Percentiles rank a stretch among this genome's conserved stretches.
phyloP scores from a whole-genome alignment of 1,140 invertebrate genomes.

The Drosophila quadrilineata region DNA sequence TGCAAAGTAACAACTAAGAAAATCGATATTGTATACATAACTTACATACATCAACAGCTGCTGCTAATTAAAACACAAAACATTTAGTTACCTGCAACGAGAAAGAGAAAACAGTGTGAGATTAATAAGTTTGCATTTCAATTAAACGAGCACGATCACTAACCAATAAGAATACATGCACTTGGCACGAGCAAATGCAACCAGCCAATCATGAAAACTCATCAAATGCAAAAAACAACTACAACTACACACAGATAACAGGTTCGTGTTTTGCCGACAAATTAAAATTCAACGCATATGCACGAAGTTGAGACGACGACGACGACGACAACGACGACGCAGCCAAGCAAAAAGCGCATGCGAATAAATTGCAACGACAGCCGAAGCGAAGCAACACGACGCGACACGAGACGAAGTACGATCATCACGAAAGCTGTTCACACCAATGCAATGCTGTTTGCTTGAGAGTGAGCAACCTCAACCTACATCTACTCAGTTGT shows the following conservation, averaged over 20 bases:
- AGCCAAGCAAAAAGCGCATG: constrained; percentile 54
- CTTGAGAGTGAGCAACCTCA: no score
- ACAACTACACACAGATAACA: constrained; percentile 2
- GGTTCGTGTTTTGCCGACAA: constrained; percentile 53
- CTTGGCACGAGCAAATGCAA: constrained; percentile 14
- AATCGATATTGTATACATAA: constrained; percentile 20
- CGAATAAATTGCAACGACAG: constrained; percentile 55
- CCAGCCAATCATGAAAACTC: neutral
- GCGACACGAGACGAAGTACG: neutral
- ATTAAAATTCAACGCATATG: constrained; percentile 59
- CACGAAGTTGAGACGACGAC: constrained; percentile 54
- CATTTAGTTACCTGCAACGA: constrained; percentile 57
- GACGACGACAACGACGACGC: no score
- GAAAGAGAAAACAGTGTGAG: neutral
- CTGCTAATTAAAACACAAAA: neutral
- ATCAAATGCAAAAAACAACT: neutral
- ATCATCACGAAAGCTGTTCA: neutral
- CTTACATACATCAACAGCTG: constrained; percentile 6
- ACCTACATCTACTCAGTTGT: no score
- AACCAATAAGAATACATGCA: constrained; percentile 22
- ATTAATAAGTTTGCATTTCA: neutral
- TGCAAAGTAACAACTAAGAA: constrained; percentile 3
- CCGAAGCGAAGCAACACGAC: neutral
- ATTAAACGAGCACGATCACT: neutral
- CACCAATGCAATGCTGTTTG: no score